Evolutionary conservation across 2,113 vertebrate genomes (phyloP), one percentile per base, ranked within the genome.

Genomic region (Chaetops frenatus): DNA sequence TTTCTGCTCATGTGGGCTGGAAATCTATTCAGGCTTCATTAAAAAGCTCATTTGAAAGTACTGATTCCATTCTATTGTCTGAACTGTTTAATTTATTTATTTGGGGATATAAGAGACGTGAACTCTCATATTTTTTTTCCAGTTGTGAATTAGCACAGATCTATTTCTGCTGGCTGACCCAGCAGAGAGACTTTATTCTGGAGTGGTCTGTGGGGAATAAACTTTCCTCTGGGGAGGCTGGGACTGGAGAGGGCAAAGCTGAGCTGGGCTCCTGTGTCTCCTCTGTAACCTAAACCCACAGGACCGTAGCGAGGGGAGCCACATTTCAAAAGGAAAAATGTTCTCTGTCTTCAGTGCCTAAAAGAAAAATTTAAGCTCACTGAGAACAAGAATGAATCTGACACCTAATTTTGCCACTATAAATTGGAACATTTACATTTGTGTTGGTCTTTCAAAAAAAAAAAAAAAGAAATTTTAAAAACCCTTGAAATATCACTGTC

Each of bases 381-480:
- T 38, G 40, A 40, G 53, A 92, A 73, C 57, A 87, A 58, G 84
- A 93, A 86, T 72, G 88, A 62, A 89, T 42, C 62, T 81, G 95
- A 72, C 82, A 92, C 33, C 51, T 96, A 57, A 78, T 96, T 97
- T 96, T 92, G 62, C 85, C 38, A 35, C 44, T 93, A 35, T 88
- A 89, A 88, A 96, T 93, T 78, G 80, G 35, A 92, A 45, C 58
- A 85, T 97, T 92, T 96, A 91, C 80, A 94, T 96, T 78, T 81
- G 54, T 92, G 81, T 88, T 89, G 61, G 62, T 61, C 65, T 86
- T 94, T 15, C 10, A 25, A 62, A 73, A 57, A 44, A 57, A 76
- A 91, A 56, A 44, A 45, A 48, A 10, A 10, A 9, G 7, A 48
- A 20, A 8, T 1, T 4, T 2, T 2, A 25, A 70, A 54, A 10